A percentile compares a stretch with the other conserved stretches of the same genome.
Conservation (phyloP, 2,888 invertebrate genomes). For the Oasisia sp. region DNA sequence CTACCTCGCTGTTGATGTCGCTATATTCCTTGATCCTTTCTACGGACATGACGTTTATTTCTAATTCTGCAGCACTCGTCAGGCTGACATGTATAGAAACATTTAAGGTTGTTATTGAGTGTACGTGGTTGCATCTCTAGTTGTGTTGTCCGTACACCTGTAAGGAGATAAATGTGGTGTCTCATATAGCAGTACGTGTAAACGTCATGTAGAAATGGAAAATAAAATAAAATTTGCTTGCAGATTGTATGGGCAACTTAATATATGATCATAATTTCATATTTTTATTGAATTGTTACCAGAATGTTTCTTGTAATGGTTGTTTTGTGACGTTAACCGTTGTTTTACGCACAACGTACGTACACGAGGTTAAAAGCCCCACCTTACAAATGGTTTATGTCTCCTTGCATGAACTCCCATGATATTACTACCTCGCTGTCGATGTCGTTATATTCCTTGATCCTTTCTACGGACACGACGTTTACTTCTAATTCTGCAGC, state of each 20-base stretch:
- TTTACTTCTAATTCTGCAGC: slow-evolving; percentile 35
- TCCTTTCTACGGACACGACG: slow-evolving; percentile 39
- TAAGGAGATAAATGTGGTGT: no score
- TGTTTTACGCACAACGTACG: neutral
- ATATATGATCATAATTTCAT: no score
- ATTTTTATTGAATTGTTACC: no score
- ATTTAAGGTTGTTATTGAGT: no score
- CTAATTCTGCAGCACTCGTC: slow-evolving; percentile 27
- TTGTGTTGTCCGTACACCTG: no score
- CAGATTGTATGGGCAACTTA: neutral
- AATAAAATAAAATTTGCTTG: no score
- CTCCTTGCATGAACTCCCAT: neutral
- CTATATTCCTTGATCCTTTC: slow-evolving; percentile 39
- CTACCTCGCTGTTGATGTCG: slow-evolving; percentile 30
- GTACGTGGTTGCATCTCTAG: no score
- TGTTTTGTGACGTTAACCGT: neutral
- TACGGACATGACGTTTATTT: slow-evolving; percentile 38
- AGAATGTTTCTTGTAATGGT: no score
- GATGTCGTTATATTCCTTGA: slow-evolving; percentile 35
- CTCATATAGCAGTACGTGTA: no score
- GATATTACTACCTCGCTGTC: slow-evolving; percentile 26
- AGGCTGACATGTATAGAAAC: neutral
- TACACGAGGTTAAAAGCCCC: neutral
- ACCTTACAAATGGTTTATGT: neutral
- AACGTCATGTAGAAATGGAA: no score